Evolutionary conservation across 2,113 vertebrate species (phyloP).

Genomic region (Paramormyrops kingsleyae): DNA sequence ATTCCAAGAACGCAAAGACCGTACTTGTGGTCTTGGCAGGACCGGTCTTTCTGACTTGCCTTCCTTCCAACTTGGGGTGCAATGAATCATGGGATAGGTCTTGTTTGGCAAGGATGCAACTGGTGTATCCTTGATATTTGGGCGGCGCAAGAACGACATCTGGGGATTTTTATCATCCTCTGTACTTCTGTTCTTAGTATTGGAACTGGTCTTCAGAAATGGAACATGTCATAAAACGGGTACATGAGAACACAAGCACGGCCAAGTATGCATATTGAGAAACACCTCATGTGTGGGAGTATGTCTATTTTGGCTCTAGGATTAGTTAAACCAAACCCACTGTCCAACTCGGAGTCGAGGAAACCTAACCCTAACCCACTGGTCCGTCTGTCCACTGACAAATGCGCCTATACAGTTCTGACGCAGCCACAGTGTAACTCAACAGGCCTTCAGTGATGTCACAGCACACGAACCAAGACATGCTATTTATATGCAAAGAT

Average conservation of each 20-base stretch:
- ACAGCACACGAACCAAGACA: neutral
- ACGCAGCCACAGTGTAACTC: neutral
- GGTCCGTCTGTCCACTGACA: neutral
- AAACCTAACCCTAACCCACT: neutral
- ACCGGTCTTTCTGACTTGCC: neutral
- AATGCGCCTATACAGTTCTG: neutral
- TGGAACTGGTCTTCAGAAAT: neutral
- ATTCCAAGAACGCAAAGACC: neutral
- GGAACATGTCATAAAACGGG: neutral
- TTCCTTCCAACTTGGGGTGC: neutral
- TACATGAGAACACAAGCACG: neutral
- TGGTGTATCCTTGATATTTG: neutral
- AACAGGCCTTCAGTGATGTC: neutral
- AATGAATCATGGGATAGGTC: neutral
- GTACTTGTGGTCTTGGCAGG: neutral
- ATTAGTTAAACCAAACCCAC: neutral
- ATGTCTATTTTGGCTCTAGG: neutral
- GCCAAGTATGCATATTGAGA: neutral
- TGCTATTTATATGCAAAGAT: neutral
- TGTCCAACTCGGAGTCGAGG: neutral
- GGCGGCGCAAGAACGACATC: neutral
- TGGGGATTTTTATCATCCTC: neutral
- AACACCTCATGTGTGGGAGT: neutral
- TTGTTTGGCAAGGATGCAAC: neutral
- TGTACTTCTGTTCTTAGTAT: neutral